Base-by-base conservation (phyloP, 2,888 invertebrate genomes). In the Hyposoter didymator region DNA sequence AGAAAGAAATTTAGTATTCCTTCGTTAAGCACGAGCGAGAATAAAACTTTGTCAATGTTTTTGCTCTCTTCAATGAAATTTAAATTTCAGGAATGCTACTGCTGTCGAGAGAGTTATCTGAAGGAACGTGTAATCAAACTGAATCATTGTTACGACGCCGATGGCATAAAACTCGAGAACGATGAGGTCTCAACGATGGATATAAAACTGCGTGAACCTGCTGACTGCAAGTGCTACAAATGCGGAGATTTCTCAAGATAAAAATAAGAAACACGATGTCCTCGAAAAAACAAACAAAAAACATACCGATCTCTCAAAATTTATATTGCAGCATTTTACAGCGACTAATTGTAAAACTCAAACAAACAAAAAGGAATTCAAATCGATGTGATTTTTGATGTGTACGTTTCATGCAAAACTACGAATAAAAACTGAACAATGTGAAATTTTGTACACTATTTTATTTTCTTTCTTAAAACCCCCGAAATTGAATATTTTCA, bases 151-250 rank as follows among this genome's bases (percentile, higher is more conserved):
- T 98, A 98, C 92, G 97, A 98, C 94, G 96, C 97, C 19, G 98
- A 98, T 93, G 98, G 98, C 3, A 94, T 97, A 35, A 95, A 97
- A 87, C 94, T 98, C 75, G 96, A 95, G 76, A 95, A 96, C 12
- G 96, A 96, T 89, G 96, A 96, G 47, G 94, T 95, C 89, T 96
- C 96, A 59, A 95, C 96, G 14, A 97, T 98, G 97, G 97, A 97
- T 91, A 96, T 98, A 62, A 96, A 97, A 90, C 95, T 98, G 82
- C 95, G 97, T 84, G 98, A 98, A 93, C 98, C 98, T 0, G 96
- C 97, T 47, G 97, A 98, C 90, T 98, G 98, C 94, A 97, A 97
- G 94, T 98, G 98, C 93, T 97, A 96, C 94, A 98, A 98, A 94
- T 98, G 98, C 93, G 98, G 98, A 84, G 97, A 98, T 92, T 97